Conservation (phyloP, 1,140 invertebrate genomes). For the Ips typographus region DNA sequence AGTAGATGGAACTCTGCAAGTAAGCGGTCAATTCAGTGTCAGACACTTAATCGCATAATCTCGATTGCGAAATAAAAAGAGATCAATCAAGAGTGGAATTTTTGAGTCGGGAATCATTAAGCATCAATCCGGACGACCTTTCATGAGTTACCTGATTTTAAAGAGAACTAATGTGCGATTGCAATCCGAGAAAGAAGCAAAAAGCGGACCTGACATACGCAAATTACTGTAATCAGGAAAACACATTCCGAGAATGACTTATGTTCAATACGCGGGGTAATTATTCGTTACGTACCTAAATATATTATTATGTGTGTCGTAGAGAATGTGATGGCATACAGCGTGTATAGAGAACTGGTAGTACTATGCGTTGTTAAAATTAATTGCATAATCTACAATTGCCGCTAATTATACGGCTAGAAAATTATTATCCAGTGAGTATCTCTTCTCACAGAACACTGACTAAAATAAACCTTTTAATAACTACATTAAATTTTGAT, state of each 20-base stretch:
- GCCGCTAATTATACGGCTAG: constrained; percentile 27
- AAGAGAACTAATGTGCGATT: too few relatives aligned
- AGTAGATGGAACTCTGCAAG: too few relatives aligned
- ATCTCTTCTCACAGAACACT: constrained; percentile 16
- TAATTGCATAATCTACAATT: constrained; percentile 36
- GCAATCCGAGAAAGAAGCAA: not conserved
- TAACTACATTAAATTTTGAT: too few relatives aligned
- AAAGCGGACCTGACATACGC: constrained; percentile 3
- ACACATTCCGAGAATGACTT: constrained; percentile 37
- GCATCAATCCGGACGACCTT: too few relatives aligned
- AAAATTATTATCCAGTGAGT: constrained; percentile 30
- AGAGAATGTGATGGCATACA: constrained; percentile 22
- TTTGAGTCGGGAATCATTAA: too few relatives aligned
- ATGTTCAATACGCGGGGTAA: constrained; percentile 36
- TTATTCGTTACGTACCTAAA: constrained; percentile 34
- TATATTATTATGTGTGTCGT: constrained; percentile 33
- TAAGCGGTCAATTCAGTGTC: too few relatives aligned
- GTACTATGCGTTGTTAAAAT: constrained; percentile 34
- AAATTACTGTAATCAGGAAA: constrained; percentile 40
- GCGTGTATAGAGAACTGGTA: constrained; percentile 11
- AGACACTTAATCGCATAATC: too few relatives aligned
- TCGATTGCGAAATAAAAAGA: too few relatives aligned
- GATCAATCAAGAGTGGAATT: too few relatives aligned
- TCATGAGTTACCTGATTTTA: too few relatives aligned
- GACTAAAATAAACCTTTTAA: too few relatives aligned